phyloP scores from a whole-genome alignment of 2,888 invertebrate species.

The Cephus runcator region DNA sequence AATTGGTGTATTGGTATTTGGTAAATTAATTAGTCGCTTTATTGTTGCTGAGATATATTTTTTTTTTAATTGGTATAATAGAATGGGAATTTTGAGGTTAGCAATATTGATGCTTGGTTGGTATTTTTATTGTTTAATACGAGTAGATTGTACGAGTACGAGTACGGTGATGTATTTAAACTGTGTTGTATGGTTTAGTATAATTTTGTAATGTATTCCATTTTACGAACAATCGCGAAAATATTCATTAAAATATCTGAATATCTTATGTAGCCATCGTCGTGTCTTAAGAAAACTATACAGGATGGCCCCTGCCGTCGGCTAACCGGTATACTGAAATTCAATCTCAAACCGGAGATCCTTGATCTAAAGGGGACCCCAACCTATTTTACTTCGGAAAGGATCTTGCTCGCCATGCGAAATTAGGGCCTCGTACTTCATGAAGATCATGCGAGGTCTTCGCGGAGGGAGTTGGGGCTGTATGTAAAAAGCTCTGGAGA shows the following conservation, averaged over 20 bases:
- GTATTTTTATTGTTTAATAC: not conserved
- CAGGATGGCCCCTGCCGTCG: not conserved
- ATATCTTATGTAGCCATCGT: not conserved
- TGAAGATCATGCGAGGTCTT: not conserved
- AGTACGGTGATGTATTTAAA: not conserved
- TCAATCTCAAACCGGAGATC: not conserved
- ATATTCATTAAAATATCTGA: not conserved
- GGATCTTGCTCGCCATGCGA: not conserved
- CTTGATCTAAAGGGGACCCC: not conserved
- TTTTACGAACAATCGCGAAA: not conserved
- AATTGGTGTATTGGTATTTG: not conserved
- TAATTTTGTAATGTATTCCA: not conserved
- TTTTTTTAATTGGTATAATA: not conserved
- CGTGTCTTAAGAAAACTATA: not conserved
- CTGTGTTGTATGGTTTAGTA: not conserved
- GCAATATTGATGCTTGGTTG: not conserved
- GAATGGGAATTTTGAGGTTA: not conserved
- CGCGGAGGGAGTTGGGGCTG: not conserved
- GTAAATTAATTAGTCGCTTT: no score
- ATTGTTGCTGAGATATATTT: not conserved
- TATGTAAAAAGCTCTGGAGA: slow-evolving; percentile 35
- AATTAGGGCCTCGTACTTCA: not conserved
- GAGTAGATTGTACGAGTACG: no score
- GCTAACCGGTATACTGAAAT: not conserved
- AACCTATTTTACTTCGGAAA: not conserved